These are phyloP conservation scores for Gyrodactylus bullatarudis DNA, from an alignment of 1,140 invertebrate genomes.

Conservation along the genomic window DNA sequence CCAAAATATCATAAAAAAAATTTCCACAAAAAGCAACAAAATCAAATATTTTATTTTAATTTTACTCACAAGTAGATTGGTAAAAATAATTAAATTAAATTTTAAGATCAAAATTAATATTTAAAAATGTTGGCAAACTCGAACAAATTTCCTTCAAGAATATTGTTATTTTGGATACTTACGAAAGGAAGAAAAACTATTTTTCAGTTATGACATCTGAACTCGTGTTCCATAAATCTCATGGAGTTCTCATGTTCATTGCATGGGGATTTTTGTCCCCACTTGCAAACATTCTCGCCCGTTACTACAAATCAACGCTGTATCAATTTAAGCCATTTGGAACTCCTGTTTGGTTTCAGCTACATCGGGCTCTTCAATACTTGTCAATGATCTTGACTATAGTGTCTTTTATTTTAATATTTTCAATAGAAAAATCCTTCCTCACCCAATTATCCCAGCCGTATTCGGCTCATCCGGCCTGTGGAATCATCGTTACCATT, in stretches of 20 bases:
- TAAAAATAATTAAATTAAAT: too few relatives aligned
- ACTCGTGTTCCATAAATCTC: background rate
- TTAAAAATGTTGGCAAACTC: too few relatives aligned
- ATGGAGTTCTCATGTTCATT: background rate
- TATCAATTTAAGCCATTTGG: background rate
- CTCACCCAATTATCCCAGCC: background rate
- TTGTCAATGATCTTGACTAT: background rate
- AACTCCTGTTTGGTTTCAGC: background rate
- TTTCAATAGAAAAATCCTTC: background rate
- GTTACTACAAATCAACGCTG: background rate
- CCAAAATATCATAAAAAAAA: too few relatives aligned
- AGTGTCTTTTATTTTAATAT: background rate
- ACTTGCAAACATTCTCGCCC: background rate
- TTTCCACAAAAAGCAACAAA: too few relatives aligned
- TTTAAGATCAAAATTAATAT: too few relatives aligned
- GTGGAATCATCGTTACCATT: background rate
- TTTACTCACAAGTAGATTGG: too few relatives aligned
- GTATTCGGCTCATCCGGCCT: background rate
- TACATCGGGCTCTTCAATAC: background rate
- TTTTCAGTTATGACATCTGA: background rate
- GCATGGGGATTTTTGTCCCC: background rate
- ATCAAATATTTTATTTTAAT: too few relatives aligned
- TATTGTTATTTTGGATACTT: too few relatives aligned
- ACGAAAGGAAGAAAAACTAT: too few relatives aligned
- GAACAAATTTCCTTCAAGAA: too few relatives aligned